Evolutionary conservation across 2,797 vertebrate species (phyloP), one percentile per base, ranked within the genome.

Genomic region (Sebastes iracundus): DNA sequence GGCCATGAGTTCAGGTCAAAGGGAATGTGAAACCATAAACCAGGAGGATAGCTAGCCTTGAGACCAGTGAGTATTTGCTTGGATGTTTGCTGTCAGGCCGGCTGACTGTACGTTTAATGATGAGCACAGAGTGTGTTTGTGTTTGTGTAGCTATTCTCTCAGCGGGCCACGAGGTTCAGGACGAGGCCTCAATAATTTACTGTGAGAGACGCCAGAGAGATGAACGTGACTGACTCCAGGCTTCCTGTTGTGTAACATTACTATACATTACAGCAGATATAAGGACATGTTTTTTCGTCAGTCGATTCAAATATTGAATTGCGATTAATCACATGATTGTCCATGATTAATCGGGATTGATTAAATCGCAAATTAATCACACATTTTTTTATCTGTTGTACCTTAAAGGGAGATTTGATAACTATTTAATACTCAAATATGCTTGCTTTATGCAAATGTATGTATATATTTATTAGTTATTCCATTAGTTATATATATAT

Each of bases 11-110:
- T 92, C 83, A 90, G 92, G 91, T 94, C 90, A 95, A 90, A 92
- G 88, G 88, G 87, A 95, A 94, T 84, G 83, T 95, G 93, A 94
- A 95, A 94, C 92, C 69, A 74, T 90, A 93, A 90, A 91, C 90
- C 87, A 59, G 81, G 52, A 86, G 79, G 38, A 9, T 30, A 61
- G 78, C 79, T 28, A 62, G 84, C 85, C 81, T 86, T 74, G 75
- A 85, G 78, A 85, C n/a, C 74, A 59, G 79, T 58, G 82, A 67
- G 77, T 80, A 87, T 91, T 91, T 90, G 87, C 85, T 81, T 65
- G 80, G 55, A 87, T 90, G 75, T 86, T 88, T 89, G 70, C 71
- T 82, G 80, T 83, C 85, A 79, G 84, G 22, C 75, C 6, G 32
- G 35, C 67, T 59, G 84, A 68, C 63, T 80, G 6, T 63, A 69